Evolutionary conservation across 2,888 invertebrate genomes (phyloP), one percentile per base, ranked within the genome.

Genomic region (Hesperia comma): DNA sequence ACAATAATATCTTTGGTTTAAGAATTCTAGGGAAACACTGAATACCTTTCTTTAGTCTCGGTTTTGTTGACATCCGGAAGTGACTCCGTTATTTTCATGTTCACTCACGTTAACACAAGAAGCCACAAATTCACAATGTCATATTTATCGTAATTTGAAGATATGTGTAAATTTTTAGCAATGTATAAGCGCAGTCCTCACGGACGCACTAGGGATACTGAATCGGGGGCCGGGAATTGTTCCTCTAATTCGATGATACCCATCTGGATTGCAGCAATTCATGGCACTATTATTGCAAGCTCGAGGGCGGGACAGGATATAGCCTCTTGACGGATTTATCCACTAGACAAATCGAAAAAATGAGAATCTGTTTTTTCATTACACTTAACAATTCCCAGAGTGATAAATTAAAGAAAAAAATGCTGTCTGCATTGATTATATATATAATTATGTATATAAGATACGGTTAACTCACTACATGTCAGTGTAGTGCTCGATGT

Each of bases 221-320:
- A 78, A 73, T 74, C 72, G 72, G 66, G 70, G 78, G 78, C 80
- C 78, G 79, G 82, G 81, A 83, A 82, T 82, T 80, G 82, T 84
- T 83, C 83, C 82, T 79, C 82, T 87, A 88, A 89, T 86, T 85
- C 81, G 81, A 85, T 87, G 85, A 83, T 80, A 79, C 83, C 78
- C 76, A 78, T 70, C 77, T 83, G 86, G 84, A 88, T 88, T 89
- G 88, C 88, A 77, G 84, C 88, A 90, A 91, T 90, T 89, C 77
- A 81, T 81, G 77, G 79, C 73, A 79, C 84, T 80, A 87, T 85
- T 87, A 87, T 77, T 80, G 83, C 85, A 83, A 80, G 71, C 84
- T 85, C 79, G 85, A 84, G 86, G 86, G 87, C 84, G 86, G 80
- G 76, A 84, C 85, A 86, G 86, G 87, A 87, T 84, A 84, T 80